Evolutionary conservation across 2,113 vertebrate genomes (phyloP).

Genomic region (Brachirus orientalis): DNA sequence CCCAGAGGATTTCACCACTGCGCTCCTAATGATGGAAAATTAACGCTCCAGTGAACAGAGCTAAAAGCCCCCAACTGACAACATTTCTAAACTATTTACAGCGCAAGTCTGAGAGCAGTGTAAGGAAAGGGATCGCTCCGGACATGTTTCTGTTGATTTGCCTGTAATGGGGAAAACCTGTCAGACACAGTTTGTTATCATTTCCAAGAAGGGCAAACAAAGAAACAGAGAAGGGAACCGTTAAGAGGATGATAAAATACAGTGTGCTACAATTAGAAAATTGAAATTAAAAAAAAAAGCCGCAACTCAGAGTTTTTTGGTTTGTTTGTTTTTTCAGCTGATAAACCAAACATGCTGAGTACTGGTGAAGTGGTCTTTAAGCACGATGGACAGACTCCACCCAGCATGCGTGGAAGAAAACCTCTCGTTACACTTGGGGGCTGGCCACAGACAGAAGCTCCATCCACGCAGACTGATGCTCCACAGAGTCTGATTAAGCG

Average conservation of each 20-base stretch:
- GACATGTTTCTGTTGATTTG: conserved; percentile 58
- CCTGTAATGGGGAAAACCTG: conserved; percentile 59
- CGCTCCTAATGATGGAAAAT: conserved; percentile 79
- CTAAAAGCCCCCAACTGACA: conserved; percentile 59
- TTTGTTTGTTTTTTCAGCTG: conserved; percentile 28
- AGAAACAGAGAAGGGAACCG: conserved; percentile 26
- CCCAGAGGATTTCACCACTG: conserved; percentile 56
- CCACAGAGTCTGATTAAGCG: neutral
- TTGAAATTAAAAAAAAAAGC: too few species aligned
- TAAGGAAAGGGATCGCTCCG: conserved; percentile 39
- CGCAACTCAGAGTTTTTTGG: neutral
- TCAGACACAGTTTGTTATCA: conserved; percentile 51
- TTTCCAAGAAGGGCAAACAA: conserved; percentile 40
- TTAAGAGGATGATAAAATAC: conserved; percentile 49
- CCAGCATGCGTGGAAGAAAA: conserved; percentile 69
- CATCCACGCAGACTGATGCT: conserved; percentile 38
- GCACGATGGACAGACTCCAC: conserved; percentile 67
- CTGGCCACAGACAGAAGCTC: conserved; percentile 46
- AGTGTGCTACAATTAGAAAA: conserved; percentile 45
- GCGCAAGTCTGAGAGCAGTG: conserved; percentile 23
- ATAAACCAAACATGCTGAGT: conserved; percentile 38
- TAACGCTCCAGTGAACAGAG: conserved; percentile 68
- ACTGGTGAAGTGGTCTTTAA: conserved; percentile 38
- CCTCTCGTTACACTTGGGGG: conserved; percentile 37
- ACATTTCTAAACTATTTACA: conserved; percentile 58